Evolutionary conservation across 2,113 vertebrate genomes (phyloP), one percentile per base, ranked within the genome.

Genomic region (Dipodomys spectabilis): DNA sequence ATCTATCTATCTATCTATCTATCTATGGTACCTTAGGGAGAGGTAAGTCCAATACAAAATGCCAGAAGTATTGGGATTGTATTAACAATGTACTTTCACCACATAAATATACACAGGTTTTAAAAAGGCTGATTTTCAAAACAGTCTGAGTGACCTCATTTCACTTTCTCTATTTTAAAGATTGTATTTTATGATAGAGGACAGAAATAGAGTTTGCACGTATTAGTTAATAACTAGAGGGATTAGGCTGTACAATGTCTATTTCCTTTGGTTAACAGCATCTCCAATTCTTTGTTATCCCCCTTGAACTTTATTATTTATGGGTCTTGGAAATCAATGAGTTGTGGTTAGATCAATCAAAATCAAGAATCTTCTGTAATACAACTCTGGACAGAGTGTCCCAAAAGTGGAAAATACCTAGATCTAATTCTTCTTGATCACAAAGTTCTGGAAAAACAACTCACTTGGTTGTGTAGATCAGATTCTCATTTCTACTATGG

Each of bases 111-210:
- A 80, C 35, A 72, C 44, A 30, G 75, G 25, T 6, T 27, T 82
- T 84, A n/a, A 88, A 88, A 91, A 71, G 22, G 19, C 82, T 89
- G 89, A 78, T 90, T 71, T 87, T 72, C 5, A 87, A 90, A 93
- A 78, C 22, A 32, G 53, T 6, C 18, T 22, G 53, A 90, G 27
- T 49, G 25, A 32, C 69, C 10, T 73, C 16, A 73, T 86, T 78
- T 83, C 44, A 30, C 15, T 87, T 94, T 49, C 5, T 8, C 2
- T 79, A 16, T 57, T 64, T 80, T 67, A 80, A 20, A 77, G 35
- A 72, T 75, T 72, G 16, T 73, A 62, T 83, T 18, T 62, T 69
- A 64, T 6, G 10, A 16, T 82, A 80, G 30, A 64, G 39, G 16
- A 72, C 72, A 6, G 23, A 86, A 82, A 90, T 69, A 13, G 60